Conservation (phyloP, 2,797 vertebrate species). For the Squalus acanthias region DNA sequence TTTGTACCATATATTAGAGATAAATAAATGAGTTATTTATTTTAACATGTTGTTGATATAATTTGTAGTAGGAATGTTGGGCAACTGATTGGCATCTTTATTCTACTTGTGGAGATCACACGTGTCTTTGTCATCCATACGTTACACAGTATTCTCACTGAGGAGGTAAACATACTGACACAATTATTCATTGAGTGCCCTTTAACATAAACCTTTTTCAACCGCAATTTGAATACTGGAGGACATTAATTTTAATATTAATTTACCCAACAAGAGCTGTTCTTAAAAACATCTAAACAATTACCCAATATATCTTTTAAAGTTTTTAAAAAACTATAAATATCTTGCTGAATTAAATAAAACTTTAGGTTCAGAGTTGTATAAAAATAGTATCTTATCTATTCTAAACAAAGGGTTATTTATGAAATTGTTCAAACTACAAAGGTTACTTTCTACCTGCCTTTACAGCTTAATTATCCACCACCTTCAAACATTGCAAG, state of each 20-base stretch:
- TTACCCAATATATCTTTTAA: neutral
- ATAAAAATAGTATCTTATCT: neutral
- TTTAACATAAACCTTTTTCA: neutral
- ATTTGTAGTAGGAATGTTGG: neutral
- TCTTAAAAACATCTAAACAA: neutral
- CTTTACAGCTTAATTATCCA: slow-evolving; percentile 96
- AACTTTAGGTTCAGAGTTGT: neutral
- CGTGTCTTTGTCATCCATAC: neutral
- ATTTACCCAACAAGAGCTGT: neutral
- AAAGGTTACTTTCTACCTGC: slow-evolving; percentile 99
- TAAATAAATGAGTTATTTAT: neutral
- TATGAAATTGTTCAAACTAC: slow-evolving; percentile 74
- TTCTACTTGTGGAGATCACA: neutral
- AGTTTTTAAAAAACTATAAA: neutral
- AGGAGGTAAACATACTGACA: neutral
- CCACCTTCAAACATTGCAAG: slow-evolving; percentile 81
- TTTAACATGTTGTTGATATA: neutral
- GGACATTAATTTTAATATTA: neutral
- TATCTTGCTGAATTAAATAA: neutral
- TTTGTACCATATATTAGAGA: neutral
- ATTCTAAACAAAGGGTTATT: slow-evolving; percentile 57
- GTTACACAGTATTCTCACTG: neutral
- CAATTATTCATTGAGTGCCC: neutral
- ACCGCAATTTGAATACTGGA: neutral
- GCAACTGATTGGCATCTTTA: neutral